These are phyloP conservation scores for Nezara viridula DNA, from an alignment of 2,888 invertebrate species.

Conservation along the genomic window DNA sequence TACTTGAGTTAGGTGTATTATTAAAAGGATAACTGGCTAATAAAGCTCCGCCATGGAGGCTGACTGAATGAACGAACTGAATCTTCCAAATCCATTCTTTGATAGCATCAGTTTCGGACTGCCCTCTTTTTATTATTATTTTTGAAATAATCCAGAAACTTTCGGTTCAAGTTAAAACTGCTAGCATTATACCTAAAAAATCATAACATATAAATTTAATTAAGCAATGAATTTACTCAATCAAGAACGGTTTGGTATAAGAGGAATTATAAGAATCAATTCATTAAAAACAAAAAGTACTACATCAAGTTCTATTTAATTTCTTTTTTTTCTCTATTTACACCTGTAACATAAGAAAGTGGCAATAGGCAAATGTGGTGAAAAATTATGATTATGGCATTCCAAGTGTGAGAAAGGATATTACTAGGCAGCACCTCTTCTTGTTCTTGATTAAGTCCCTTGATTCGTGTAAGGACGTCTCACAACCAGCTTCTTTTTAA, in stretches of 20 bases:
- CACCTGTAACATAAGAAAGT: no score
- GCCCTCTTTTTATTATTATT: constrained; percentile 87
- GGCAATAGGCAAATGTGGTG: no score
- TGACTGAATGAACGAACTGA: constrained; percentile 94
- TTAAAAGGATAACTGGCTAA: constrained; percentile 98
- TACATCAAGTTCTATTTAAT: no score
- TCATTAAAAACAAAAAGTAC: no score
- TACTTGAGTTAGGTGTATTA: constrained; percentile 94
- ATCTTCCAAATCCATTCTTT: constrained; percentile 95
- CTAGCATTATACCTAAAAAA: constrained; percentile 81
- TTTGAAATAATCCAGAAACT: constrained; percentile 96
- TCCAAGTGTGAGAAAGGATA: no score
- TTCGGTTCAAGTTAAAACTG: constrained; percentile 92
- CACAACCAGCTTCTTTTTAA: no score
- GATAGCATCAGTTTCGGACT: constrained; percentile 94
- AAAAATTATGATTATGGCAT: no score
- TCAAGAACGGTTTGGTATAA: not conserved
- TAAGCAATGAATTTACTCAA: not conserved
- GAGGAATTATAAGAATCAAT: not conserved
- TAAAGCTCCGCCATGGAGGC: constrained; percentile 93
- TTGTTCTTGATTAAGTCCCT: no score
- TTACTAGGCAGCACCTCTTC: no score
- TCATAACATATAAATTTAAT: no score
- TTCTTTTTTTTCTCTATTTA: no score
- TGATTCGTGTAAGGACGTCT: no score